Evolutionary conservation across 2,888 invertebrate species (phyloP), one percentile per base, ranked within the genome.

Genomic region (Plutella xylostella): DNA sequence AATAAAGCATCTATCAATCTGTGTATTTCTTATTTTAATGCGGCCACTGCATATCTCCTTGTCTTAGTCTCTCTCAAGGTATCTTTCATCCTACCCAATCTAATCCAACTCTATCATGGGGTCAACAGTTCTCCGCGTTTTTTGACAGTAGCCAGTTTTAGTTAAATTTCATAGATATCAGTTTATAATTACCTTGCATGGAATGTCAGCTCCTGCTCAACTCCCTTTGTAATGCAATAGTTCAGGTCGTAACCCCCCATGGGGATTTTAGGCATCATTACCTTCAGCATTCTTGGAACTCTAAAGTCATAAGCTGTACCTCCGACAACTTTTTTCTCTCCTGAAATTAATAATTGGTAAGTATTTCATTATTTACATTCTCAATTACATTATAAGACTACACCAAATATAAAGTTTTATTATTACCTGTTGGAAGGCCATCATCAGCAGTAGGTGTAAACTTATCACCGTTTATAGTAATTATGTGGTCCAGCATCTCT

Each of bases 221-320:
- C 77, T n/a, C 84, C 87, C 51, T 85, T 86, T 3, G 86, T 88
- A 22, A 95, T 67, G 60, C 94, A 94, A 63, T 88, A 96, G 70
- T 94, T 96, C 54, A 92, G 84, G 70, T 96, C 95, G 60, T 89
- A 95, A 2, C 96, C 96, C 17, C 87, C 88, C 19, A 85, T 78
- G 0, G 90, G 89, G 45, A 92, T 85, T 56, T 88, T 84, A 21
- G 88, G 73, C 25, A 96, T 80, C 53, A 91, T 88, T 21, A 88
- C 82, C 2, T 88, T 88, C 12, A 97, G 70, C 15, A 86, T 63
- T 42, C 87, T 86, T 0, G 90, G 86, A 1, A 86, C 82, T 51
- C 91, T 85, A 39, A 97, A 85, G 74, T 97, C 95, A 62, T 89
- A 92, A 0, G 86, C 59, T 0, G 91, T 92, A 1, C 88, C 89